Evolutionary conservation across 2,113 vertebrate species (phyloP), one percentile per base, ranked within the genome.

Genomic region (Pachyramphus minor): DNA sequence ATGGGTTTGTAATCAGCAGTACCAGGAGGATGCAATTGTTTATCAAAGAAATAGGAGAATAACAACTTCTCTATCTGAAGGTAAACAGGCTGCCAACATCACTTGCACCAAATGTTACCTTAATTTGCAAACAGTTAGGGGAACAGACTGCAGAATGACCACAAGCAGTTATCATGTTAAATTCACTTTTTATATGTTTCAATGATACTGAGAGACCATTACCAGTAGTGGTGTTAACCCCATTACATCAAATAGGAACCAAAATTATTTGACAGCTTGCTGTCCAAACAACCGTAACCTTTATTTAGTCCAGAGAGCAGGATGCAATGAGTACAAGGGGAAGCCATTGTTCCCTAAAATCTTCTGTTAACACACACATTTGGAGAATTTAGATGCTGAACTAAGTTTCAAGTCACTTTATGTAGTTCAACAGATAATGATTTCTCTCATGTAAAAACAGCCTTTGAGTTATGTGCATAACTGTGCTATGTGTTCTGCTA

Each of bases 1-100:
- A 2, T 5, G 23, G 25, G 7, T 6, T 41, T 1, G 13, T 5
- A 2, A 12, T 6, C 69, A 6, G 41, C 55, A 13, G 41, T 12
- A 35, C 67, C 22, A 22, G 35, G 12, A 9, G 33, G 14, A 17
- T 6, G 14, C 6, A 44, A 8, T 8, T 9, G 22, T 33, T 84
- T 3, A 39, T 13, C 41, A 60, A 49, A 59, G 12, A 27, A 44
- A 44, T 11, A 14, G 25, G 5, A 31, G 5, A 60, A 14, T 22
- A 55, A 58, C 10, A 72, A 18, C 28, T 7, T 80, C 14, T 10
- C 37, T 25, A 4, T 14, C 15, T 16, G 44, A 47, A n/a, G 17
- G 30, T 33, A 14, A 73, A 24, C 13, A 18, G 37, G 3, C 37
- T 71, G 63, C 41, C 39, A 35, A 3, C 23, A 6, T 21, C 53